A percentile compares a stretch with the other conserved stretches of the same genome.
These are phyloP conservation scores for Phymorhynchus buccinoides DNA, from an alignment of 1,140 invertebrate species.

Conservation along the genomic window DNA sequence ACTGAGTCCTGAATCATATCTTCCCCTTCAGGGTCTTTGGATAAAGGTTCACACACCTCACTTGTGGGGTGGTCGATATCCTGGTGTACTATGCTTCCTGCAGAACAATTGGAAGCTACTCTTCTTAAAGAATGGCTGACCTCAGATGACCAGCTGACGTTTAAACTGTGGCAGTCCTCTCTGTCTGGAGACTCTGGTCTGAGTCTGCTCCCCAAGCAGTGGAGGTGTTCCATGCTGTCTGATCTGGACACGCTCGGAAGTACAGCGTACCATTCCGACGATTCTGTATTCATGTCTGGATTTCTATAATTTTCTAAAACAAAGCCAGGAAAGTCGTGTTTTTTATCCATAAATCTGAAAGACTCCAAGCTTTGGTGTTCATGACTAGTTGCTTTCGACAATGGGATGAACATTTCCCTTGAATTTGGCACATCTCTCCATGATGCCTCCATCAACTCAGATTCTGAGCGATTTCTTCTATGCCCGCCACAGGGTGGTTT, in stretches of 20 bases:
- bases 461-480: conserved; percentile 2
- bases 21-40: background rate
- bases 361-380: conserved; percentile 6
- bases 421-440: background rate
- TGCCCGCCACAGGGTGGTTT: background rate
- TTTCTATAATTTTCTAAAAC: background rate
- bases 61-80: background rate
- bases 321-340: background rate
- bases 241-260: background rate
- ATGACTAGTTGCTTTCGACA: background rate
- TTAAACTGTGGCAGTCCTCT: background rate
- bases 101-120: background rate
- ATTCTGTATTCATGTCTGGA: background rate
- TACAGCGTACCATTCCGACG: background rate
- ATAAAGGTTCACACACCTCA: background rate
- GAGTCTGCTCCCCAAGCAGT: background rate
- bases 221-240: conserved; percentile 27
- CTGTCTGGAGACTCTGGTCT: background rate
- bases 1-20: background rate
- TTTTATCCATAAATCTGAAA: background rate
- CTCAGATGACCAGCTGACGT: conserved; percentile 13
- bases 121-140: background rate
- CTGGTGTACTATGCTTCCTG: background rate
- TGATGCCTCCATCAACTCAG: background rate
- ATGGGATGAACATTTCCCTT: background rate